Base-by-base conservation (phyloP, 2,113 vertebrate species). In the Sturnus vulgaris region DNA sequence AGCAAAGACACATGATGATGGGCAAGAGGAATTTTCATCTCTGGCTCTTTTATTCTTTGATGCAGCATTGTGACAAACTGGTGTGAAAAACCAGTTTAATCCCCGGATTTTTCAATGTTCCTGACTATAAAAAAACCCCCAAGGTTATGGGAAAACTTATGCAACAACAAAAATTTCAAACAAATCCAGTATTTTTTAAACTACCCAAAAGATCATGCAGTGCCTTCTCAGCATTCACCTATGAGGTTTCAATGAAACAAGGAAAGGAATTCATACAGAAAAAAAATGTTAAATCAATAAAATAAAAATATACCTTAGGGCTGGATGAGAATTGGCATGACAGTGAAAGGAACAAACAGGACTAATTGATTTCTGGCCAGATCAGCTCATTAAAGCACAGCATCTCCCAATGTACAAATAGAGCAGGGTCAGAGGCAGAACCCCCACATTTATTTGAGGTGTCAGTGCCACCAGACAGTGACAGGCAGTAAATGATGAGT, bases 401-500 rank as follows among this genome's bases (percentile, higher is more conserved):
- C 3, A 59, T 20, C 61, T 47, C 57, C 23, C 70, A 78, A 0
- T 0, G 16, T 4, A 4, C 9, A 9, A 56, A 69, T 0, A 31
- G 23, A 55, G 59, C 66, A 25, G 28, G 1, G 7, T 9, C 15
- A 20, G 37, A 65, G 57, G 75, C 55, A 85, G 79, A 82, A 86
- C 35, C 53, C 8, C 15, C 27, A 4, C 4, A 0, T 56, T 60
- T 20, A 31, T 20, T 37, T 30, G 23, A 66, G 30, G 55, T 69
- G n/a, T 4, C 23, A 5, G 6, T 33, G 46, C n/a, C 33, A 39
- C 5, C 68, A 73, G 64, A 15, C 44, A 66, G 37, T 20, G 69
- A 15, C 30, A 65, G 59, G 33, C 64, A 85, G 53, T 55, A 75
- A 50, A 37, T 6, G 25, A 9, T 42, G 44, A 66, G 25, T 0